These are phyloP conservation scores for Nemopilema nomurai DNA, from an alignment of 30 jellyfish, hydroid and myxozoan species.

Conservation along the genomic window DNA sequence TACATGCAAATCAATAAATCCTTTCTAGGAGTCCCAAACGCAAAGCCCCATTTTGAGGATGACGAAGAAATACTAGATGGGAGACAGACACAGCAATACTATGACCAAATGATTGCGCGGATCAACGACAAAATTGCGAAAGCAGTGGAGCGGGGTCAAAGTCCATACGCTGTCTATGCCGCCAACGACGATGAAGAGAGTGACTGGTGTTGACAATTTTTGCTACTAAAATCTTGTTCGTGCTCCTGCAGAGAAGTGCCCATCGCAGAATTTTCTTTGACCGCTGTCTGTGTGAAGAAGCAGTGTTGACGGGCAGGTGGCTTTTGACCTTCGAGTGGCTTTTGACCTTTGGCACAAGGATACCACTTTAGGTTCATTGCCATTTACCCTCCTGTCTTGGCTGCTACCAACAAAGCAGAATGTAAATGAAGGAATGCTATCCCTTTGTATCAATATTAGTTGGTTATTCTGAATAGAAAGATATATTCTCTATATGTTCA, in stretches of 20 bases:
- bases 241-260: not conserved
- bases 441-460: not conserved
- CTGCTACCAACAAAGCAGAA: not conserved
- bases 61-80: conserved; percentile 86
- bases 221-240: not conserved
- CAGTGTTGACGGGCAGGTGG: not conserved
- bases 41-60: conserved; percentile 39
- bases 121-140: conserved; percentile 92
- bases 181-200: conserved; percentile 91
- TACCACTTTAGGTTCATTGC: not conserved
- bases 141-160: conserved; percentile 87
- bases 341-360: not conserved
- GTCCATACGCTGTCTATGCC: conserved; percentile 73
- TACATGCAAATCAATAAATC: not conserved
- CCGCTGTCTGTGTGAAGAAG: not conserved
- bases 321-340: not conserved
- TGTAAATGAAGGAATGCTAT: not conserved
- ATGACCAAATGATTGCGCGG: conserved; percentile 97
- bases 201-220: conserved; percentile 89
- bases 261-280: not conserved
- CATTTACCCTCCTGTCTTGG: not conserved
- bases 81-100: conserved; percentile 93
- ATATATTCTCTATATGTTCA: not conserved
- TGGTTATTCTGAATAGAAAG: not conserved
- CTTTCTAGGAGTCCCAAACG: conserved; percentile 28